Evolutionary conservation across 1,140 invertebrate species (phyloP), one percentile per base, ranked within the genome.

Genomic region (Scaptomyza hsui): DNA sequence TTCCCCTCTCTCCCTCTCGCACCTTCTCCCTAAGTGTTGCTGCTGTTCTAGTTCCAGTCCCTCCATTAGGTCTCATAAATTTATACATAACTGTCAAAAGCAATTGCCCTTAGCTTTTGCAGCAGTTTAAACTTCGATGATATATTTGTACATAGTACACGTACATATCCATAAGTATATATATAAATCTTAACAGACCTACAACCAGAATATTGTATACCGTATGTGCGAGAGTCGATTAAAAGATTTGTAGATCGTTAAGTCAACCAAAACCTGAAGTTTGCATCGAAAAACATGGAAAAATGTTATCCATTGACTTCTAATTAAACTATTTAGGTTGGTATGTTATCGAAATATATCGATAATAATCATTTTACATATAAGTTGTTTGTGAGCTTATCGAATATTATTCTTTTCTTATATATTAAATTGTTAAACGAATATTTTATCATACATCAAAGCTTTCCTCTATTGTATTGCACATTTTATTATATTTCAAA

Each of bases 51-150:
- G 44, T 56, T 49, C 60, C 67, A 64, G 44, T 56, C 56, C 60
- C 60, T 68, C 76, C 72, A 83, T 78, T 83, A 86, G 74, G 77
- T 80, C 82, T 86, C 81, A 85, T 85, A 85, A 85, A 85, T 85
- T 85, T 86, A 83, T 85, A 78, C 81, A 85, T 85, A 85, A 85
- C 81, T 85, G 81, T 85, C 81, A 85, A 85, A 85, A 86, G 81
- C 81, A 85, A 85, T 86, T 85, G 81, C 81, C 81, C 82, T 85
- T 88, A 85, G 81, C 82, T 85, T 81, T 86, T 86, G 81, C 81
- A 65, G 77, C 82, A 85, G 81, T 85, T 85, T 85, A 85, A 85
- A 85, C 81, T 85, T 85, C 78, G 81, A 85, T 85, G 81, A 85
- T 85, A 85, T 85, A 85, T 85, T 85, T 85, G 80, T 86, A 77